A percentile compares a stretch with the other conserved stretches of the same genome.
Conservation (phyloP, 2,888 invertebrate species). For the Sphaerophoria taeniata region DNA sequence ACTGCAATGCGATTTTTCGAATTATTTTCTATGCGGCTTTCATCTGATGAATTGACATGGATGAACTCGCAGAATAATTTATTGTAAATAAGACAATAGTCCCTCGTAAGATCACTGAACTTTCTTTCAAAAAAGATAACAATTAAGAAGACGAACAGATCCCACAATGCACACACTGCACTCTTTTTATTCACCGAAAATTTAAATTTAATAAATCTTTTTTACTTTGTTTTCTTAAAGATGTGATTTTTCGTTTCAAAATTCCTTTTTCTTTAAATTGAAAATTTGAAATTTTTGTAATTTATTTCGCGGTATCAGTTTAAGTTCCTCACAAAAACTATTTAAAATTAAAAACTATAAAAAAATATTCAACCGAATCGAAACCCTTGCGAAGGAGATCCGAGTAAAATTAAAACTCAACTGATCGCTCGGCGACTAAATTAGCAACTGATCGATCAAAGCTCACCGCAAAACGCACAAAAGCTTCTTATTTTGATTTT, state of each 20-base stretch:
- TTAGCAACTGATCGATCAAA: conserved; percentile 74
- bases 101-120: conserved; percentile 67
- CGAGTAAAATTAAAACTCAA: conserved; percentile 61
- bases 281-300: conserved; percentile 29
- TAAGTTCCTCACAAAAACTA: conserved; percentile 2
- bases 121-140: conserved; percentile 42
- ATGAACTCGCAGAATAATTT: conserved; percentile 13
- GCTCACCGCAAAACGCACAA: conserved; percentile 62
- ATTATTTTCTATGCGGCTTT: conserved; percentile 31
- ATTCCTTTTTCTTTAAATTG: conserved; percentile 14
- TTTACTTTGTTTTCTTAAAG: too few relatives aligned
- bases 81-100: conserved; percentile 18
- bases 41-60: conserved; percentile 4
- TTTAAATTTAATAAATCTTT: too few relatives aligned
- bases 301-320: conserved; percentile 67
- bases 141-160: conserved; percentile 37
- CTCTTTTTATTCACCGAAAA: conserved; percentile 37
- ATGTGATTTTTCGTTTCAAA: too few relatives aligned
- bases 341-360: background rate
- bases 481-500: conserved; percentile 50
- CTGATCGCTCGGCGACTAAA: conserved; percentile 72
- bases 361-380: background rate
- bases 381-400: conserved; percentile 58
- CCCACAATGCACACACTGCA: conserved; percentile 54
- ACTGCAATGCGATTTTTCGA: conserved; percentile 8